These are phyloP conservation scores for Diarsia brunnea DNA, from an alignment of 2,888 invertebrate species.

Conservation along the genomic window DNA sequence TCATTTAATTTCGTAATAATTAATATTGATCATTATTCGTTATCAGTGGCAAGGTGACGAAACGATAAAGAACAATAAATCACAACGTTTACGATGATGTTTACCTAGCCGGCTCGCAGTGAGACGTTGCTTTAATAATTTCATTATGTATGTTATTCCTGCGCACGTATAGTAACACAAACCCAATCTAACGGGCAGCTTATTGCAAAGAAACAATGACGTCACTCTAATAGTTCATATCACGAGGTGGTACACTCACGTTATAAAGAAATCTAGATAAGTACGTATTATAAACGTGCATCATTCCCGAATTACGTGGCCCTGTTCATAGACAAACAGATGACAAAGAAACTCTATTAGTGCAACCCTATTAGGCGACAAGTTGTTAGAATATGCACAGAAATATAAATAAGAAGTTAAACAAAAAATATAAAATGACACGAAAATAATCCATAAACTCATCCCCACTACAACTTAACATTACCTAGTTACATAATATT, in stretches of 20 bases:
- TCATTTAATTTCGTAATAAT: constrained; percentile 70
- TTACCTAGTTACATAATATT: constrained; percentile 2
- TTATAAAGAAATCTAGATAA: constrained; percentile 54
- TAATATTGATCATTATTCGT: constrained; percentile 68
- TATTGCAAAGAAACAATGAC: constrained; percentile 60
- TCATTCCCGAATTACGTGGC: constrained; percentile 34
- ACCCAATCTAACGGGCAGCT: constrained; percentile 45
- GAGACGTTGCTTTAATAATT: constrained; percentile 44
- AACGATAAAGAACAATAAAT: constrained; percentile 78
- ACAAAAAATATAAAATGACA: constrained; percentile 11
- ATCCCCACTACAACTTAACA: background rate
- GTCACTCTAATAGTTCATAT: constrained; percentile 64
- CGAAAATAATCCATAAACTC: background rate
- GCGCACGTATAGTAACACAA: constrained; percentile 35
- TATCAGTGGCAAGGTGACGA: constrained; percentile 72
- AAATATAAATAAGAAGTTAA: background rate
- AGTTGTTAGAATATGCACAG: background rate
- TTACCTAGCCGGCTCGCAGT: constrained; percentile 52
- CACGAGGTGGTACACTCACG: constrained; percentile 43
- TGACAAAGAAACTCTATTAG: background rate
- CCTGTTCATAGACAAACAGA: constrained; percentile 13
- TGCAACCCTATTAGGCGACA: background rate
- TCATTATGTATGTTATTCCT: constrained; percentile 47
- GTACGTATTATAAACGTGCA: constrained; percentile 12
- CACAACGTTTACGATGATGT: constrained; percentile 77